phyloP scores from a whole-genome alignment of 2,888 invertebrate species.

The Pseudolycoriella hygida region DNA sequence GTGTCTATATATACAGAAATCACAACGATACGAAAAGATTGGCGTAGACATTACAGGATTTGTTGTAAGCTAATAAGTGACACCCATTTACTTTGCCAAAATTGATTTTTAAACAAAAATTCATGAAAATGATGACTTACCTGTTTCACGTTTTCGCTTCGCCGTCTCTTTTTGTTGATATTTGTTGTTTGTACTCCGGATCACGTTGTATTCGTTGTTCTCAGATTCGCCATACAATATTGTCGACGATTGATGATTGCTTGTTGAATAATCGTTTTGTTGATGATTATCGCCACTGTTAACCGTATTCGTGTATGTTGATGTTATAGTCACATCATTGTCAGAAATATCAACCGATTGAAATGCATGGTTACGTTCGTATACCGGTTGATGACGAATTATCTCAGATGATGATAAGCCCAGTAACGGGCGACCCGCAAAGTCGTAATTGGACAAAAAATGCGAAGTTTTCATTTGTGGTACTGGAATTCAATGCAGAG shows the following conservation, averaged over 20 bases:
- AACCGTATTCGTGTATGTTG: neutral
- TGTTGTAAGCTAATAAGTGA: too few relatives aligned
- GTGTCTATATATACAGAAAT: too few relatives aligned
- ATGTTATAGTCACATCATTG: conserved; percentile 12
- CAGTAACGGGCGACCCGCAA: conserved; percentile 18
- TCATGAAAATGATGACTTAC: too few relatives aligned
- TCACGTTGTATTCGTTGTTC: neutral
- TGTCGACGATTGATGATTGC: neutral
- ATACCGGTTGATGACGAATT: conserved; percentile 4
- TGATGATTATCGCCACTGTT: conserved; percentile 6
- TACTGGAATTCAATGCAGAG: conserved; percentile 2
- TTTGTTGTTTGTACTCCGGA: neutral
- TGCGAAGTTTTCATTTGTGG: conserved; percentile 20
- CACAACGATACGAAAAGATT: too few relatives aligned
- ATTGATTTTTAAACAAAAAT: too few relatives aligned
- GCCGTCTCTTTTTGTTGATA: conserved; percentile 2
- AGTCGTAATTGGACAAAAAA: conserved; percentile 19
- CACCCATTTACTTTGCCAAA: too few relatives aligned
- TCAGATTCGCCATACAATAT: conserved; percentile 7
- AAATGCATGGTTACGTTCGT: conserved; percentile 4
- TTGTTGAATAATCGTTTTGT: conserved; percentile 2
- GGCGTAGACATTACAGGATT: too few relatives aligned
- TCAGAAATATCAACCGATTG: conserved; percentile 9
- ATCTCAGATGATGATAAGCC: conserved; percentile 11
- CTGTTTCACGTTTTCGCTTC: conserved; percentile 6